Conservation (phyloP, 2,888 invertebrate species). For the Meliscaeva auricollis region DNA sequence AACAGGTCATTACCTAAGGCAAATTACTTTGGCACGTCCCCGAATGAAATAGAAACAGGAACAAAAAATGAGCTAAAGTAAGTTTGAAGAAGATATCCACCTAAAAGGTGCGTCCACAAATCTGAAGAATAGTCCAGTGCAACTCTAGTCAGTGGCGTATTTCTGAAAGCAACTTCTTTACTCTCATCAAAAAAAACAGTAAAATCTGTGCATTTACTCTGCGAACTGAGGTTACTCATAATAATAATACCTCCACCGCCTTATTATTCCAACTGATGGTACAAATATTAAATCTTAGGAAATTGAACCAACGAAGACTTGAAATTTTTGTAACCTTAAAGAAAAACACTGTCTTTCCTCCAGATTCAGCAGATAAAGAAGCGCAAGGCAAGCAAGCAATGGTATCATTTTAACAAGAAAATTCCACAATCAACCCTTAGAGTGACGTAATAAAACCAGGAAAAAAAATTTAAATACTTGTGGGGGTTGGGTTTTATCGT, state of each 20-base stretch:
- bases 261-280: conserved; percentile 56
- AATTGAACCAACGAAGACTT: conserved; percentile 24
- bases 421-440: conserved; percentile 64
- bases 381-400: conserved; percentile 71
- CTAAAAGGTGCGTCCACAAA: no score
- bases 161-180: no score
- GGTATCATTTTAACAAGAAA: conserved; percentile 64
- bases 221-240: conserved; percentile 40
- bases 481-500: conserved; percentile 66
- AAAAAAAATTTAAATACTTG: conserved; percentile 57
- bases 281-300: conserved; percentile 52
- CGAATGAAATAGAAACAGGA: no score
- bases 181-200: conserved; percentile 64
- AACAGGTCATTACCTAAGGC: no score
- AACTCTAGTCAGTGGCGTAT: no score
- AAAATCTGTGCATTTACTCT: conserved; percentile 43
- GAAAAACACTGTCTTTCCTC: conserved; percentile 32
- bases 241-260: conserved; percentile 5
- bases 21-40: no score
- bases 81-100: no score
- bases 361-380: conserved; percentile 65
- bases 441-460: conserved; percentile 5
- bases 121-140: no score
- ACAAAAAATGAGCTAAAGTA: no score
- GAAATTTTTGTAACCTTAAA: conserved; percentile 34